phyloP scores from a whole-genome alignment of 2,797 vertebrate genomes.

The Scolopax bukidnonensis region DNA sequence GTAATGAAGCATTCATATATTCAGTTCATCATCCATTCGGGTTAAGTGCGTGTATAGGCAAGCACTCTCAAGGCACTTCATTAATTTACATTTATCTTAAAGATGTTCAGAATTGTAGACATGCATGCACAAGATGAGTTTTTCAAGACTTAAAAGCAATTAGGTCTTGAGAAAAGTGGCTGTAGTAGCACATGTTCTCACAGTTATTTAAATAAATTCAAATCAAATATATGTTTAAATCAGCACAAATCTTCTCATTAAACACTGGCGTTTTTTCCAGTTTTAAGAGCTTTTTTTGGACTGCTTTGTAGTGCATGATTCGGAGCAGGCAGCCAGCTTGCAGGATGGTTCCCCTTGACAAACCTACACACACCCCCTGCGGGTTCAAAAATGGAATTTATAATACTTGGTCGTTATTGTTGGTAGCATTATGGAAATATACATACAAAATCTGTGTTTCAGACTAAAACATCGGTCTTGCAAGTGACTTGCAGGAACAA shows the following conservation, averaged over 20 bases:
- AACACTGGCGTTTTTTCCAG: background rate
- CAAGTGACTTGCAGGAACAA: background rate
- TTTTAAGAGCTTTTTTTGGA: background rate
- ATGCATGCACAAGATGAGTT: background rate
- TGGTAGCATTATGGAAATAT: background rate
- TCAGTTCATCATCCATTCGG: background rate
- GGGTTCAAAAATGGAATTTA: background rate
- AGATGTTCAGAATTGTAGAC: constrained; percentile 14
- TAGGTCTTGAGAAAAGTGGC: constrained; percentile 21
- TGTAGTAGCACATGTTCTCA: background rate
- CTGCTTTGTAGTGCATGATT: background rate
- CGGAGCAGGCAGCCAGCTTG: background rate
- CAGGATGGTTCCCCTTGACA: background rate
- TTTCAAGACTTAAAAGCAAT: constrained; percentile 33
- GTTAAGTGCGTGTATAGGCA: constrained; percentile 40
- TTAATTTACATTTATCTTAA: constrained; percentile 39
- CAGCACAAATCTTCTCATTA: background rate
- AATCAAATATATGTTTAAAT: constrained; percentile 16
- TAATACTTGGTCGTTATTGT: background rate
- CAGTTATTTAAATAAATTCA: constrained; percentile 28
- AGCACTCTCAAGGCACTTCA: constrained; percentile 38
- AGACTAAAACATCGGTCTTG: background rate
- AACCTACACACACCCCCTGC: background rate
- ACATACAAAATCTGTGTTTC: background rate
- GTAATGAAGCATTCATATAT: constrained; percentile 28